Percentiles rank a stretch among this genome's conserved stretches.
Evolutionary conservation across 2,888 invertebrate genomes (phyloP).

Genomic region (Lordiphosa fenestrarum): DNA sequence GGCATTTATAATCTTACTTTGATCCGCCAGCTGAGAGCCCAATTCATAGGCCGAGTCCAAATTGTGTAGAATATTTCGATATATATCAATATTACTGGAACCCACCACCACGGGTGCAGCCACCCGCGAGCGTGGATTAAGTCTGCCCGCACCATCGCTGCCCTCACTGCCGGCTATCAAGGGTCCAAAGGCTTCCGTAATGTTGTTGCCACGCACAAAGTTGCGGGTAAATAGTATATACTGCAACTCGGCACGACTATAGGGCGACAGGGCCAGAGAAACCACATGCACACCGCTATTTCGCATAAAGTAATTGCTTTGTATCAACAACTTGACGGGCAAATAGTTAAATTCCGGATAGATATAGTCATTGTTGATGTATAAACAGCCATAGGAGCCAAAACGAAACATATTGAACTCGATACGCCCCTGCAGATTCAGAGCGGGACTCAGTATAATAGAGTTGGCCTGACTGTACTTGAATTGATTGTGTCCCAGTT

Average conservation of each 20-base stretch:
- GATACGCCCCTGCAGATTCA: slow-evolving; percentile 88
- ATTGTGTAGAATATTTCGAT: slow-evolving; percentile 95
- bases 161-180: slow-evolving; percentile 79
- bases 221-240: slow-evolving; percentile 92
- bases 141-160: slow-evolving; percentile 82
- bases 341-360: slow-evolving; percentile 90
- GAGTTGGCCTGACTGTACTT: slow-evolving; percentile 88
- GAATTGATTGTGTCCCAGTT: slow-evolving; percentile 93
- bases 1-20: slow-evolving; percentile 95
- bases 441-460: slow-evolving; percentile 89
- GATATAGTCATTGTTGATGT: slow-evolving; percentile 87
- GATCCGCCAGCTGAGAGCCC: slow-evolving; percentile 96
- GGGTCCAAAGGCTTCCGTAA: slow-evolving; percentile 91
- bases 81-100: slow-evolving; percentile 93
- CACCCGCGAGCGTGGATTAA: slow-evolving; percentile 94
- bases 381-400: slow-evolving; percentile 90
- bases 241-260: slow-evolving; percentile 90
- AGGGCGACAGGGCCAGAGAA: slow-evolving; percentile 92
- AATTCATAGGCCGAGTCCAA: slow-evolving; percentile 95
- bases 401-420: slow-evolving; percentile 94
- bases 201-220: slow-evolving; percentile 91
- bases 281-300: slow-evolving; percentile 95
- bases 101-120: slow-evolving; percentile 95
- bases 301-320: slow-evolving; percentile 93
- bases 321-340: slow-evolving; percentile 86